Percentiles rank a stretch among this genome's conserved stretches.
Evolutionary conservation across 2,888 invertebrate species (phyloP).

Genomic region (Nomada hirtipes): DNA sequence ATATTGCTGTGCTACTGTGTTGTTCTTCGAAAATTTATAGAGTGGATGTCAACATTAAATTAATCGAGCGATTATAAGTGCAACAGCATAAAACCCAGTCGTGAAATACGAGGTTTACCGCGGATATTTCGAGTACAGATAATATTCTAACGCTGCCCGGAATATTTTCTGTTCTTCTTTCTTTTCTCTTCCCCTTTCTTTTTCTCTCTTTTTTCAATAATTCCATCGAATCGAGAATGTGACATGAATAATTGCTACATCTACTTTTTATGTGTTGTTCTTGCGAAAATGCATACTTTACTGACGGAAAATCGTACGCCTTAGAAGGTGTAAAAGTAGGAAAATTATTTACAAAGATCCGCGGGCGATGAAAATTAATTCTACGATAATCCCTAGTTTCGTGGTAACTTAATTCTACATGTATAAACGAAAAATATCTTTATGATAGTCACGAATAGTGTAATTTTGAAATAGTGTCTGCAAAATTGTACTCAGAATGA

Average conservation of each 20-base stretch:
- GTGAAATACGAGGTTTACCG: not conserved
- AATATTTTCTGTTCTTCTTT: not conserved
- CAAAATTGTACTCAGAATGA: not conserved
- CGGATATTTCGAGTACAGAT: not conserved
- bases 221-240: not conserved
- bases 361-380: no score
- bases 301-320: not conserved
- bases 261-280: not conserved
- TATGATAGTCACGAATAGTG: not conserved
- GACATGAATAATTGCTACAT: not conserved
- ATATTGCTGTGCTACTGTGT: no score
- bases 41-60: not conserved
- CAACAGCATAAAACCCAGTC: not conserved
- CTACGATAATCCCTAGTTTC: no score
- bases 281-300: not conserved
- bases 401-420: not conserved
- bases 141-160: not conserved
- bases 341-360: no score
- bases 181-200: not conserved
- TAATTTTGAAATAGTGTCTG: not conserved
- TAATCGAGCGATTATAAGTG: constrained; percentile 8
- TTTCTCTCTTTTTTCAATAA: not conserved
- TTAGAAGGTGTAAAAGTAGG: not conserved
- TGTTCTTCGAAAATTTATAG: not conserved
- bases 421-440: not conserved